Evolutionary conservation across 2,113 vertebrate species (phyloP).

Genomic region (Xyliphius kryptos): DNA sequence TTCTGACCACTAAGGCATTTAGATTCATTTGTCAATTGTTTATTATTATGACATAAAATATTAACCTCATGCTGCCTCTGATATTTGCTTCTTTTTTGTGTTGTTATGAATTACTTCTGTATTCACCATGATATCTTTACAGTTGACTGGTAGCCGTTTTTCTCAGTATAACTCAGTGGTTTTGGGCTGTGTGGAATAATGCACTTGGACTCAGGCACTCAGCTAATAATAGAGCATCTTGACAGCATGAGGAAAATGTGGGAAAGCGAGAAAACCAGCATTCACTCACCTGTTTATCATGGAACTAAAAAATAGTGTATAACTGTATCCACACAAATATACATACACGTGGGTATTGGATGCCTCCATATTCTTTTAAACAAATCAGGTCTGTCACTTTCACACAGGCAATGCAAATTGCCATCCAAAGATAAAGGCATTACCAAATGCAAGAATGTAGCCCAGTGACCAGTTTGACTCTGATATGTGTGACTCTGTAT

Average conservation of each 20-base stretch:
- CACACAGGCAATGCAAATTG: background rate
- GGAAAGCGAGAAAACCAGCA: background rate
- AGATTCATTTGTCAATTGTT: slow-evolving; percentile 9
- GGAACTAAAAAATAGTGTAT: background rate
- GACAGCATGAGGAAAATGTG: slow-evolving; percentile 18
- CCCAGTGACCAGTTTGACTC: slow-evolving; percentile 17
- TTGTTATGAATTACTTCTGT: slow-evolving; percentile 9
- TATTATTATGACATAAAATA: slow-evolving; percentile 20
- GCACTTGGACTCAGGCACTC: slow-evolving; percentile 8
- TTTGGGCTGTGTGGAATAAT: slow-evolving; percentile 28
- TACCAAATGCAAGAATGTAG: slow-evolving; percentile 3
- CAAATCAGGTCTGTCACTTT: background rate
- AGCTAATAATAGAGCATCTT: slow-evolving; percentile 29
- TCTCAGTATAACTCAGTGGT: background rate
- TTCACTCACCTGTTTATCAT: background rate
- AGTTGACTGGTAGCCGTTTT: slow-evolving; percentile 1
- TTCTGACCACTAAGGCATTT: background rate
- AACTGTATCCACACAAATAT: background rate
- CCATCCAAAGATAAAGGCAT: background rate
- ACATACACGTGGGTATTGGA: background rate
- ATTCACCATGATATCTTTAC: slow-evolving; percentile 21
- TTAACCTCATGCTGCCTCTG: background rate
- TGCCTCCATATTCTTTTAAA: background rate
- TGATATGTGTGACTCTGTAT: background rate
- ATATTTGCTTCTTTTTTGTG: slow-evolving; percentile 8